phyloP scores from a whole-genome alignment of 2,888 invertebrate species.

The Eretmocerus hayati region DNA sequence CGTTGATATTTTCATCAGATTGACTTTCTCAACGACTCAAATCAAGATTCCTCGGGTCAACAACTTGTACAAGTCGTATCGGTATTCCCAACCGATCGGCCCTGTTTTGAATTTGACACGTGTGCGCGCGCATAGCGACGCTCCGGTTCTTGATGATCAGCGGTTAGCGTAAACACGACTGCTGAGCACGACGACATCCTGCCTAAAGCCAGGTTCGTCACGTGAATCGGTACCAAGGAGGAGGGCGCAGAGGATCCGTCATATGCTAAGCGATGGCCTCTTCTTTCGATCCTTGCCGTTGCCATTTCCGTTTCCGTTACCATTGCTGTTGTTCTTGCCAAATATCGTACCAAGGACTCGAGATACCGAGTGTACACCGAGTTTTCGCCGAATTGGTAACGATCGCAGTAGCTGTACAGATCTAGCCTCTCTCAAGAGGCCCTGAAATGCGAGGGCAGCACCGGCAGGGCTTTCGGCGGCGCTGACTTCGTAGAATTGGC shows the following conservation, averaged over 20 bases:
- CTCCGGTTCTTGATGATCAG: conserved; percentile 23
- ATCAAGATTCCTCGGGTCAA: too few species aligned
- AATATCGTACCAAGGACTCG: conserved; percentile 75
- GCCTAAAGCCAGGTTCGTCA: conserved; percentile 37
- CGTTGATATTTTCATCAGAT: too few species aligned
- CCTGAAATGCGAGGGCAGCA: conserved; percentile 73
- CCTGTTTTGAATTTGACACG: too few species aligned
- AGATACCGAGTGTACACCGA: conserved; percentile 71
- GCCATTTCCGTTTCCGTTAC: not conserved
- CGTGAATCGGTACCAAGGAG: conserved; percentile 35
- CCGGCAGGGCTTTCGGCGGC: conserved; percentile 78
- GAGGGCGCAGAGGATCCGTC: conserved; percentile 47
- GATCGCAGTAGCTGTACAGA: conserved; percentile 64
- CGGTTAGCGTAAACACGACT: conserved; percentile 40
- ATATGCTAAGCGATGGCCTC: conserved; percentile 71
- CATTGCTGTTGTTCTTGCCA: conserved; percentile 58
- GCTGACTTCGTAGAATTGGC: conserved; percentile 79
- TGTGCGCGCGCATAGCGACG: conserved; percentile 3
- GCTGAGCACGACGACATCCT: conserved; percentile 40
- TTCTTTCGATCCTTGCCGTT: conserved; percentile 65
- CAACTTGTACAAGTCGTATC: not conserved
- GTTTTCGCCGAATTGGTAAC: conserved; percentile 63
- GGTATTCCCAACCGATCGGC: too few species aligned
- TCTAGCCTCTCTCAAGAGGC: conserved; percentile 66
- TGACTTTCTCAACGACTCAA: too few species aligned